Base-by-base conservation (phyloP, 2,797 vertebrate species). In the Thaleichthys pacificus region DNA sequence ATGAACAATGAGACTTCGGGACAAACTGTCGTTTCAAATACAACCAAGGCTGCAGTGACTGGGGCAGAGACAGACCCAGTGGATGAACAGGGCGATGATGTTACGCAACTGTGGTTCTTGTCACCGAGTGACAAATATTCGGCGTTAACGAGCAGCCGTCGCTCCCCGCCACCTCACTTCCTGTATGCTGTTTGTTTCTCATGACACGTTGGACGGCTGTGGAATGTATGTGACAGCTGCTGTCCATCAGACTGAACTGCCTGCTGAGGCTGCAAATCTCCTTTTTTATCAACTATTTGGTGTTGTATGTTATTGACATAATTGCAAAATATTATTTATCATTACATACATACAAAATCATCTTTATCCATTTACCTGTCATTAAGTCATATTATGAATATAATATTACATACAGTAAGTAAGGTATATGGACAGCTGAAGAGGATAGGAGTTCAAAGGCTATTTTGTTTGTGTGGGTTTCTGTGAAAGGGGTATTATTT, bases 91-190 rank as follows among this genome's bases (percentile, higher is more conserved):
- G 73, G 47, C 62, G 57, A 22, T 69, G 75, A 35, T 72, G 74
- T 91, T 91, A 89, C 74, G 86, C 89, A 92, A 91, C 81, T 5
- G 19, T 49, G 51, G 38, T 54, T 71, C 38, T 58, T 71, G 5
- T 57, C 68, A 61, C 61, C 67, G 38, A 68, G 66, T 64, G 56
- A 24, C 63, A 26, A 75, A 77, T 74, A 83, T 63, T 51, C 60
- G 75, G 75, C 71, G 56, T 73, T 19, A 24, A 60, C 61, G 75
- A 76, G 75, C 76, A 78, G 66, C 63, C 42, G 15, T 66, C 70
- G 66, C 64, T 74, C 38, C 21, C 38, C 38, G 19, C 64, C 35
- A 26, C n/a, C 64, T 15, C 22, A 32, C 63, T 22, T 65, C 21
- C n/a, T 65, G 63, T 42, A 21, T 42, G 19, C 28, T 9, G 11